Evolutionary conservation across 2,797 vertebrate genomes (phyloP).

Genomic region (Trichosurus vulpecula): DNA sequence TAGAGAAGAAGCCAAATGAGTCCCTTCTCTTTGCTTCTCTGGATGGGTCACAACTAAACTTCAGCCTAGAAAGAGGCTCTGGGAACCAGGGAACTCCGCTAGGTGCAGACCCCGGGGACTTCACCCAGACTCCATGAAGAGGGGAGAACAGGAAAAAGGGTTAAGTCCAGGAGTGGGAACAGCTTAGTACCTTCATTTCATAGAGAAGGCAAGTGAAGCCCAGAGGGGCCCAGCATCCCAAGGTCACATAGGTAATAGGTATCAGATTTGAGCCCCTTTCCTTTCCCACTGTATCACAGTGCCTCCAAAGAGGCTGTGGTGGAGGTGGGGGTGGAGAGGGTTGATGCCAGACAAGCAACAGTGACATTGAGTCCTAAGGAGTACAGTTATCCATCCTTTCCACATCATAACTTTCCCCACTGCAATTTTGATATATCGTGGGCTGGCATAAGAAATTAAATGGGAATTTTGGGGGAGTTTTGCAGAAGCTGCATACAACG

Average conservation of each 20-base stretch:
- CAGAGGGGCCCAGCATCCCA: background rate
- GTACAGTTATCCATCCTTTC: too few relatives aligned
- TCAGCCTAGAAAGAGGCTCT: background rate
- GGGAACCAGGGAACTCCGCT: background rate
- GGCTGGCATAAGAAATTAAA: background rate
- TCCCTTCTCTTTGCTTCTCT: background rate
- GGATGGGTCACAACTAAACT: background rate
- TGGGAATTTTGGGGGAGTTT: background rate
- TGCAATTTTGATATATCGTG: background rate
- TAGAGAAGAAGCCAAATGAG: background rate
- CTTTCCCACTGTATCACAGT: background rate
- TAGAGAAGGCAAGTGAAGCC: background rate
- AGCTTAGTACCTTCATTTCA: background rate
- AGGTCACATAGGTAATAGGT: background rate
- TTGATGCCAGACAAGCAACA: background rate
- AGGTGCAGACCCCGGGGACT: background rate
- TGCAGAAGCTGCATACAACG: background rate
- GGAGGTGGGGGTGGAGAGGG: background rate
- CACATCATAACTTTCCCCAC: background rate
- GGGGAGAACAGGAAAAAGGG: background rate
- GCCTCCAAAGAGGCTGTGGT: background rate
- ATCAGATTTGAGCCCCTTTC: background rate
- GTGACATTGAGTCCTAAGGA: background rate
- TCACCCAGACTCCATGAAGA: background rate
- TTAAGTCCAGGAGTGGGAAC: background rate